A percentile compares a stretch with the other conserved stretches of the same genome.
Evolutionary conservation across 2,888 invertebrate genomes (phyloP).

Genomic region (Julus scandinavius): DNA sequence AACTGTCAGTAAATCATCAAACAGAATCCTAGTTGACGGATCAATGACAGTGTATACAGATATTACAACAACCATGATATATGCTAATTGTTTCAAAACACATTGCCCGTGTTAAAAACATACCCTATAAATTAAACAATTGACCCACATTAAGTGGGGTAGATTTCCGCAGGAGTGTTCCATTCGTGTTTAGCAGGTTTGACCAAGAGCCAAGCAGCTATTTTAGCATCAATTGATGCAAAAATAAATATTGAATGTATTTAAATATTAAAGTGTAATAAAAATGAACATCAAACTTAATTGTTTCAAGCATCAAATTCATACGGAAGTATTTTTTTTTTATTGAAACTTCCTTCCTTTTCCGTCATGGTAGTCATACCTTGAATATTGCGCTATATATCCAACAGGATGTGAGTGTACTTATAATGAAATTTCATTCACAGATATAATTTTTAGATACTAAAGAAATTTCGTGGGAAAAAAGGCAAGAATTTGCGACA

Average conservation of each 20-base stretch:
- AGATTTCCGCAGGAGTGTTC: no score
- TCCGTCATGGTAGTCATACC: conserved; percentile 14
- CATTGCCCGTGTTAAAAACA: neutral
- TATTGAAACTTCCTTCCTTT: neutral
- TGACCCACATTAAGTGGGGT: neutral
- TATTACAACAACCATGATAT: no score
- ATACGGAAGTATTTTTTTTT: neutral
- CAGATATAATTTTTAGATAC: neutral
- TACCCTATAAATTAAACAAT: neutral
- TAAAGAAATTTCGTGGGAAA: neutral
- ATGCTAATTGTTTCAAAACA: no score
- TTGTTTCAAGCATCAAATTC: neutral
- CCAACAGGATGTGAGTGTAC: conserved; percentile 3
- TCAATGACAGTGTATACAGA: neutral
- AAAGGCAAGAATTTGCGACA: neutral
- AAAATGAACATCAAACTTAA: no score
- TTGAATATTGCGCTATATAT: neutral
- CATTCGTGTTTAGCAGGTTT: no score
- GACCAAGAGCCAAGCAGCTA: no score
- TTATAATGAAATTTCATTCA: neutral
- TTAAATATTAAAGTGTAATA: no score
- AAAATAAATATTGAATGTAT: no score
- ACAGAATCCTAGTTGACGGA: neutral
- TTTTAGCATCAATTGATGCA: no score
- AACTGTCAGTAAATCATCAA: neutral